Percentiles rank a stretch among this genome's conserved stretches.
phyloP scores from a whole-genome alignment of 2,888 invertebrate genomes.

The Cerceris ruficornis region DNA sequence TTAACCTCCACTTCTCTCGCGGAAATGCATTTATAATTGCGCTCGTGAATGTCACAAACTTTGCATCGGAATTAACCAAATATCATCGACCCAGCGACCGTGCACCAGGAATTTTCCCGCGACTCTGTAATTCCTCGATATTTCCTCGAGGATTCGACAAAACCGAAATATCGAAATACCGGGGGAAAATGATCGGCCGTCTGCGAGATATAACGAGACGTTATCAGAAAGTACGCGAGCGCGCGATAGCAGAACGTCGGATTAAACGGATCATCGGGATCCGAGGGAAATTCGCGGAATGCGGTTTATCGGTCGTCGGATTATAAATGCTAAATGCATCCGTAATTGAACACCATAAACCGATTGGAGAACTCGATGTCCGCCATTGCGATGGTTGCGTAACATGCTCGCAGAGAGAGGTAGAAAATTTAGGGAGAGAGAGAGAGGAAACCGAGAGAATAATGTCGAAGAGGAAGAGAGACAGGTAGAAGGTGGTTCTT shows the following conservation, averaged over 20 bases:
- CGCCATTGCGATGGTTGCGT: too few relatives aligned
- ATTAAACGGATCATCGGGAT: conserved; percentile 27
- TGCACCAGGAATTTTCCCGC: too few relatives aligned
- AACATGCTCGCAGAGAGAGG: not conserved
- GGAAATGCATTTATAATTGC: too few relatives aligned
- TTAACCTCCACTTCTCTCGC: too few relatives aligned
- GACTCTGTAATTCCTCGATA: too few relatives aligned
- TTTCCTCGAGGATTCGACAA: not conserved
- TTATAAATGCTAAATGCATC: conserved; percentile 44
- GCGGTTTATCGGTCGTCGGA: conserved; percentile 40
- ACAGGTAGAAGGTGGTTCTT: not conserved
- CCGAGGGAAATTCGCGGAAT: conserved; percentile 14
- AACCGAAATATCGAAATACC: not conserved
- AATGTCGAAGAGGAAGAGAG: too few relatives aligned
- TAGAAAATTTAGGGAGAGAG: not conserved
- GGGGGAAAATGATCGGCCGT: too few relatives aligned
- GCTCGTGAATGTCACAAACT: too few relatives aligned
- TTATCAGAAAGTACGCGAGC: conserved; percentile 6
- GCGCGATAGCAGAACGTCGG: conserved; percentile 27
- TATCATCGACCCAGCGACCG: too few relatives aligned
- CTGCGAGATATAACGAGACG: conserved; percentile 9
- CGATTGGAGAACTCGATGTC: not conserved
- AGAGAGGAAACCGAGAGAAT: too few relatives aligned
- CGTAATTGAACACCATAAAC: conserved; percentile 41
- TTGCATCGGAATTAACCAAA: too few relatives aligned